Conservation (phyloP, 2,113 vertebrate species). For the Prunella fulvescens region DNA sequence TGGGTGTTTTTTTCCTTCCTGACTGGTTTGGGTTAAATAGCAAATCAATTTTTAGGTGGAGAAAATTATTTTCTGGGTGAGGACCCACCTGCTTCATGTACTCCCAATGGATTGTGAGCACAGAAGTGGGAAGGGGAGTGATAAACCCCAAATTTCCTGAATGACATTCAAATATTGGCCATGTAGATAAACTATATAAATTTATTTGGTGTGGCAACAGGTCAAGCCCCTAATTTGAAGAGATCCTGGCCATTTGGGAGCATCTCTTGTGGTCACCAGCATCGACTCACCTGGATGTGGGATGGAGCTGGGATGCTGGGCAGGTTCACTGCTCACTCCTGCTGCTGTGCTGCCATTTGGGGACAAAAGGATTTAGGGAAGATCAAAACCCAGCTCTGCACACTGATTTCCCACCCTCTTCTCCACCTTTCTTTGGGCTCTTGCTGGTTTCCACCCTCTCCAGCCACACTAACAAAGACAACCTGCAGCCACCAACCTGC, state of each 20-base stretch:
- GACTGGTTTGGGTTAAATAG: background rate
- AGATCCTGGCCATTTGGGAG: background rate
- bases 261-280: background rate
- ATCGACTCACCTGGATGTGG: rapidly evolving
- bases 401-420: background rate
- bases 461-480: background rate
- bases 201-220: background rate
- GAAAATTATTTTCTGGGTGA: background rate
- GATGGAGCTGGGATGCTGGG: background rate
- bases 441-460: background rate
- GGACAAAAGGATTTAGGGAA: rapidly evolving
- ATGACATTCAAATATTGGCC: background rate
- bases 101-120: background rate
- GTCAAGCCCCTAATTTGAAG: background rate
- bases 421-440: background rate
- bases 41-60: background rate
- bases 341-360: background rate
- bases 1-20: background rate
- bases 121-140: rapidly evolving
- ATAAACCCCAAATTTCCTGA: background rate
- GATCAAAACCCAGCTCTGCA: background rate
- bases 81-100: background rate
- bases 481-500: background rate
- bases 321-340: background rate
- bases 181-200: rapidly evolving